A percentile compares a stretch with the other conserved stretches of the same genome.
phyloP scores from a whole-genome alignment of 2,888 invertebrate genomes.

The Hypsopygia costalis region DNA sequence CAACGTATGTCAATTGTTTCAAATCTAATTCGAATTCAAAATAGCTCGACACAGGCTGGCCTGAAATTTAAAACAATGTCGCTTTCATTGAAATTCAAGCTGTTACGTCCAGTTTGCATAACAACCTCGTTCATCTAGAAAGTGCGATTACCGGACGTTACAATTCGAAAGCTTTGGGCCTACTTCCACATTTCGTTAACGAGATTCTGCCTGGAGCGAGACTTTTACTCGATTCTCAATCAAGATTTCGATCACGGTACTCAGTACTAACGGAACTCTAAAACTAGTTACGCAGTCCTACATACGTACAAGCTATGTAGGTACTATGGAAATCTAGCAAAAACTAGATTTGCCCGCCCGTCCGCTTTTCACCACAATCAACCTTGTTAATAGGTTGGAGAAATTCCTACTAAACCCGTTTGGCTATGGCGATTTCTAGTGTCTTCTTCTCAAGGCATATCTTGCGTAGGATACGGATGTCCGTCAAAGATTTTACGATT shows the following conservation, averaged over 20 bases:
- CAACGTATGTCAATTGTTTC: slow-evolving; percentile 27
- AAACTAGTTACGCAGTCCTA: slow-evolving; percentile 61
- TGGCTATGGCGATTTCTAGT: slow-evolving; percentile 50
- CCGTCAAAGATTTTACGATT: slow-evolving; percentile 26
- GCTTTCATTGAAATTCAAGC: slow-evolving; percentile 69
- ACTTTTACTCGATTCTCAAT: slow-evolving; percentile 65
- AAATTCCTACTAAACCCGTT: slow-evolving; percentile 58
- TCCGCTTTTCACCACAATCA: slow-evolving; percentile 71
- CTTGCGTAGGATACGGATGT: slow-evolving; percentile 37
- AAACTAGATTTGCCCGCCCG: slow-evolving; percentile 57
- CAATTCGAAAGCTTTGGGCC: slow-evolving; percentile 67
- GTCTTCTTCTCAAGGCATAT: slow-evolving; percentile 41
- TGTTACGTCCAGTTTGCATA: slow-evolving; percentile 73
- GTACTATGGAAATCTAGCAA: slow-evolving; percentile 64
- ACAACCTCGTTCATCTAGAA: slow-evolving; percentile 69
- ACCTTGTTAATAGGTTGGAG: slow-evolving; percentile 72
- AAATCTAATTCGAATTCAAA: slow-evolving; percentile 56
- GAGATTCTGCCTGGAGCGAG: slow-evolving; percentile 62
- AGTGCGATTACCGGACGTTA: slow-evolving; percentile 58
- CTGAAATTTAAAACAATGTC: slow-evolving; percentile 42
- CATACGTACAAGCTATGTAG: slow-evolving; percentile 40
- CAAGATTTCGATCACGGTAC: slow-evolving; percentile 48
- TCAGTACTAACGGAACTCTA: slow-evolving; percentile 50
- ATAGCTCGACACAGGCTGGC: slow-evolving; percentile 16
- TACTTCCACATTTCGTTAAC: slow-evolving; percentile 67